Evolutionary conservation across 2,888 invertebrate genomes (phyloP).

Genomic region (Pollenia labialis): DNA sequence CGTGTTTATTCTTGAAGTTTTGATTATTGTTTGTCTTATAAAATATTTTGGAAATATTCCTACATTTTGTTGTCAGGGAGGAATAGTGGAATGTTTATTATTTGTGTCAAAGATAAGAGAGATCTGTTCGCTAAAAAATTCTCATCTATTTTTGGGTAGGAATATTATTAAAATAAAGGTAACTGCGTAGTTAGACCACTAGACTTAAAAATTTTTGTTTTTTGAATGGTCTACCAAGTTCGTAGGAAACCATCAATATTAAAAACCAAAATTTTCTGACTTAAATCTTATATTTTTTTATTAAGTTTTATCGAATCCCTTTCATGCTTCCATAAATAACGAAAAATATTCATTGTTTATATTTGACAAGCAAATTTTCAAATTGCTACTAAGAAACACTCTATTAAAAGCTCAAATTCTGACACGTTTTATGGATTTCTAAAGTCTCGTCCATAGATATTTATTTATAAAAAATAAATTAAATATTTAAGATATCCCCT

Average conservation of each 20-base stretch:
- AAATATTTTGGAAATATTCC: neutral
- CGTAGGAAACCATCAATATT: too few species aligned
- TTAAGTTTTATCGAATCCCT: neutral
- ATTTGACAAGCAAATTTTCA: too few species aligned
- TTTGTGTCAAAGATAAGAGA: too few species aligned
- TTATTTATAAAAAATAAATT: slow-evolving; percentile 1
- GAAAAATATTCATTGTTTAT: slow-evolving; percentile 6
- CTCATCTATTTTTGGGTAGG: too few species aligned
- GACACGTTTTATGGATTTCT: slow-evolving; percentile 15
- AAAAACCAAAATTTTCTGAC: too few species aligned
- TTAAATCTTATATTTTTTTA: neutral
- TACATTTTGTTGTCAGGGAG: too few species aligned
- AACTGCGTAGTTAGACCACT: too few species aligned
- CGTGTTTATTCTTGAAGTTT: slow-evolving; percentile 24
- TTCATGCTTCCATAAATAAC: neutral
- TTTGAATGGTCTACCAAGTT: too few species aligned
- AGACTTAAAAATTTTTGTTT: too few species aligned
- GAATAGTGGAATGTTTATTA: too few species aligned
- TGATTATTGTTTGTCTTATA: slow-evolving; percentile 12
- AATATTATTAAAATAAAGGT: too few species aligned
- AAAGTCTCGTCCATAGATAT: neutral
- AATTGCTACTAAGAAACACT: neutral
- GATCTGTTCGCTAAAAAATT: too few species aligned
- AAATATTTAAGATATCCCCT: neutral
- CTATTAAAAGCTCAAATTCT: neutral